phyloP scores from a whole-genome alignment of 2,888 invertebrate genomes.

The Rhamphomyia laevipes region DNA sequence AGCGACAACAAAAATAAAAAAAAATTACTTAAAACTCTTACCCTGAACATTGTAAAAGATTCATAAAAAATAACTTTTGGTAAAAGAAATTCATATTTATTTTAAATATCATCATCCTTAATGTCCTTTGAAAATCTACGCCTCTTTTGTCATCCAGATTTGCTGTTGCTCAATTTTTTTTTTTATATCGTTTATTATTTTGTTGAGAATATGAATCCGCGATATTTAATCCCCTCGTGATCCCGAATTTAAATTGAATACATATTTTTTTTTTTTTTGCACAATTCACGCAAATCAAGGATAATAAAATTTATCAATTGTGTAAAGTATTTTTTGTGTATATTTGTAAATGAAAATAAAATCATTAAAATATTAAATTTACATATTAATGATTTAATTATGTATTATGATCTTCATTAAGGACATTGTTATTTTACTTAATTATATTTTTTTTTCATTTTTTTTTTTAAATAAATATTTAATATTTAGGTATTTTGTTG shows the following conservation, averaged over 20 bases:
- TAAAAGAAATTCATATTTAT: too few species aligned
- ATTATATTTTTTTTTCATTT: not conserved
- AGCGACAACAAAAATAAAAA: not conserved
- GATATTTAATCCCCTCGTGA: not conserved
- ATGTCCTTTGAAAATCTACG: not conserved
- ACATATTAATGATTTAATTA: slow-evolving; percentile 1
- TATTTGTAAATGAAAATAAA: not conserved
- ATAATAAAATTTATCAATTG: slow-evolving; percentile 1
- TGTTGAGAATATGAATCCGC: too few species aligned
- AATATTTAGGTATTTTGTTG: too few species aligned
- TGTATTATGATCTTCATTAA: not conserved
- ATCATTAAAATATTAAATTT: not conserved
- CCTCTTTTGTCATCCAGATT: not conserved
- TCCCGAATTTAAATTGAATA: not conserved
- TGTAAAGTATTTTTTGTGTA: not conserved
- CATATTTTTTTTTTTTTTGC: not conserved
- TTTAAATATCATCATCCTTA: not conserved
- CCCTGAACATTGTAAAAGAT: too few species aligned
- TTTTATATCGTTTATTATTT: too few species aligned
- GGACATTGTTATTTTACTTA: not conserved
- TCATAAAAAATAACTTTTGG: too few species aligned
- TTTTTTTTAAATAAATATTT: too few species aligned
- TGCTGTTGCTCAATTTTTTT: too few species aligned
- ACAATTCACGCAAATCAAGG: slow-evolving; percentile 9
- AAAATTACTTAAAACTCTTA: too few species aligned